Conservation (phyloP, 2,888 invertebrate species). For the Cartodere bifasciata region DNA sequence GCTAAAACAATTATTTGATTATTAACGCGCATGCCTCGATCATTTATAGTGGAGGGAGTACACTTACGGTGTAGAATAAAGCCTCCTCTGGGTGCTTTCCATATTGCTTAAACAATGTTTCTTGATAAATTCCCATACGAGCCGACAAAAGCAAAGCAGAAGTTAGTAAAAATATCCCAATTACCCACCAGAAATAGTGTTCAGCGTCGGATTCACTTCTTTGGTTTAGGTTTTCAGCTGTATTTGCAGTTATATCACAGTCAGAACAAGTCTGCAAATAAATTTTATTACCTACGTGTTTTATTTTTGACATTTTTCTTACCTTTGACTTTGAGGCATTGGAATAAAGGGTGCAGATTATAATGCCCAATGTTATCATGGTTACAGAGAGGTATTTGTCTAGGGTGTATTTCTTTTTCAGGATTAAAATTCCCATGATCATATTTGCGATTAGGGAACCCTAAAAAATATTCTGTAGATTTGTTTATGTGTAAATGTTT, state of each 20-base stretch:
- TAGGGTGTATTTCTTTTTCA: conserved; percentile 68
- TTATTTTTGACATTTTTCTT: too few species aligned
- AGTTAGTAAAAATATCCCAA: conserved; percentile 72
- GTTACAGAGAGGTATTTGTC: conserved; percentile 83
- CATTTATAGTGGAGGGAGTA: neutral
- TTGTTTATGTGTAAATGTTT: conserved; percentile 8
- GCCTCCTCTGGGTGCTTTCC: conserved; percentile 91
- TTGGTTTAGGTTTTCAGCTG: conserved; percentile 36
- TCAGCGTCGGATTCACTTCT: conserved; percentile 38
- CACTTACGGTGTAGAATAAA: conserved; percentile 62
- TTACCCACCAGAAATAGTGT: conserved; percentile 48
- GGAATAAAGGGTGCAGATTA: conserved; percentile 81
- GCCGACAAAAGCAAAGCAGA: conserved; percentile 86
- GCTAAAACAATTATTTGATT: too few species aligned
- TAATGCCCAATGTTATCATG: conserved; percentile 88
- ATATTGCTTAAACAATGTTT: conserved; percentile 65
- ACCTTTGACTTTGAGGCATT: conserved; percentile 56
- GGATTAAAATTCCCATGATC: conserved; percentile 83
- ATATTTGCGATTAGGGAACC: conserved; percentile 95
- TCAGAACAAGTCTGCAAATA: conserved; percentile 23
- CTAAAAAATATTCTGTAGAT: conserved; percentile 35
- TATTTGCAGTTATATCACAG: conserved; percentile 32
- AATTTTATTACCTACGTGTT: too few species aligned
- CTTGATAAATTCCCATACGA: conserved; percentile 86
- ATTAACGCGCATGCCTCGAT: conserved; percentile 5